Conservation (phyloP, 2,888 invertebrate species). For the Dione vanillae region DNA sequence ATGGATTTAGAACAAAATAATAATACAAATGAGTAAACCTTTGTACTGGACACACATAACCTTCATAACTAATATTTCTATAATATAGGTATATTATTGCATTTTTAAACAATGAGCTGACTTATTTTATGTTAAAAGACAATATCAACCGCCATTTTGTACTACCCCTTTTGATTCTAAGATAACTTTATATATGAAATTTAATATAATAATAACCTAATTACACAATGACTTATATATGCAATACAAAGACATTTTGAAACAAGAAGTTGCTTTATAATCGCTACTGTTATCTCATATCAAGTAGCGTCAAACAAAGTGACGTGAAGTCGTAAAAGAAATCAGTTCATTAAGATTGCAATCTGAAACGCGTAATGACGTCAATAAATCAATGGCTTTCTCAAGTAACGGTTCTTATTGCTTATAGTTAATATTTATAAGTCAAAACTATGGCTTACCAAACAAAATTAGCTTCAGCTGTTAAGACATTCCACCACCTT, state of each 20-base stretch:
- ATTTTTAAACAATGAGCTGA: not conserved
- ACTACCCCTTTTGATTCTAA: no score
- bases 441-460: constrained; percentile 57
- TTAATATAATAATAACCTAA: not conserved
- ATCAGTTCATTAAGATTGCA: constrained; percentile 33
- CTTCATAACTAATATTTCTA: not conserved
- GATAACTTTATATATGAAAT: no score
- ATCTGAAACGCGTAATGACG: constrained; percentile 17
- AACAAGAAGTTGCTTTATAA: not conserved
- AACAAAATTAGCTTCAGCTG: constrained; percentile 63
- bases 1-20: constrained; percentile 23
- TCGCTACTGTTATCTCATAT: constrained; percentile 13
- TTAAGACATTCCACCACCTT: constrained; percentile 67
- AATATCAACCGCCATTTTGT: no score
- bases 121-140: no score
- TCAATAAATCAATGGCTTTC: constrained; percentile 21
- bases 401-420: constrained; percentile 5
- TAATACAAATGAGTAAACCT: constrained; percentile 19
- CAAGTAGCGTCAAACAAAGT: constrained; percentile 11
- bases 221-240: not conserved
- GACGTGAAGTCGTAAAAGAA: constrained; percentile 29
- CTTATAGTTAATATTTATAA: not conserved
- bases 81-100: constrained; percentile 6
- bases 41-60: not conserved
- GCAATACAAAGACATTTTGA: not conserved